Base-by-base conservation (phyloP, 2,113 vertebrate species). In the Oophaga pumilio region DNA sequence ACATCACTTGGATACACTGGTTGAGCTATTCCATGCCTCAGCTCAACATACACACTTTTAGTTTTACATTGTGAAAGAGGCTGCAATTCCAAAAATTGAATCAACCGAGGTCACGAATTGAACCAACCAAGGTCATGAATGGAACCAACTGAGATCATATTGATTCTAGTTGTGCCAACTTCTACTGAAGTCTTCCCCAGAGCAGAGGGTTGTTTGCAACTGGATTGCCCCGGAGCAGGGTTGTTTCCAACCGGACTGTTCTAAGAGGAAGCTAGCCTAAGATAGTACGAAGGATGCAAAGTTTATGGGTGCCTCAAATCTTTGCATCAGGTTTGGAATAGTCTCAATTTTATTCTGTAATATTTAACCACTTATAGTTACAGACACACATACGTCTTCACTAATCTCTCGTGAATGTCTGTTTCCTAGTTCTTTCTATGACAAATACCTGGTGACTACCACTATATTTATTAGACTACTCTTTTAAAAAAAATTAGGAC, bases 341-440 rank as follows among this genome's bases (percentile, higher is more conserved):
- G 76, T 74, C 84, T 89, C 33, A 85, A 33, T 85, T 81, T 79
- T 89, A 81, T 77, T 88, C 66, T 88, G 86, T 83, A 88, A 84
- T 88, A 88, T 88, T 88, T 88, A 88, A 88, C 81, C 87, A 88
- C 87, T 84, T 33, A 56, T 88, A 88, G 87, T 88, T 88, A 88
- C 87, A 77, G 80, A 77, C 71, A 77, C 87, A 77, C 69, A 69
- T 84, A 83, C 76, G 33, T 22, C 57, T 84, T 60, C 87, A 84
- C 84, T 83, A 84, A 88, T 77, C 68, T 77, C 24, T 77, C 77
- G 71, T 87, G 26, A 87, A 87, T 33, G 43, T 77, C 73, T 88
- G 71, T 84, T 87, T 88, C 87, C 81, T 84, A 77, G 57, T 68
- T 74, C 18, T 62, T 33, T 53, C 57, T 86, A 64, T 66, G 59